Evolutionary conservation across 2,888 invertebrate genomes (phyloP), one percentile per base, ranked within the genome.

Genomic region (Camptogramma bilineatum): DNA sequence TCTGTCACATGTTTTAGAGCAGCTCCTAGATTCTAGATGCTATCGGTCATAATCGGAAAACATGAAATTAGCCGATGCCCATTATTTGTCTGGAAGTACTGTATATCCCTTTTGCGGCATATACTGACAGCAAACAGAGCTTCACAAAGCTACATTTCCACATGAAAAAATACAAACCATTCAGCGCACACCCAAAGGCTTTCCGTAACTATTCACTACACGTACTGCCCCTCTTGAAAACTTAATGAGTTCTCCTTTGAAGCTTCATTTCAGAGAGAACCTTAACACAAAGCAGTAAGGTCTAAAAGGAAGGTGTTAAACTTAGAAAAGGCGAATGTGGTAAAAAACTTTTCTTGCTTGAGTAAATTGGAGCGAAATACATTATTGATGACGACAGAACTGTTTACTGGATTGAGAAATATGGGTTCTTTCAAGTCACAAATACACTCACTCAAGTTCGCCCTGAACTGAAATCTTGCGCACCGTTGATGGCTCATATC

Each of bases 161-260:
- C 46, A 47, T 18, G 17, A 47, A 47, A 47, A 18, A 16, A 46
- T 2, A 7, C 44, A 18, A 3, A 10, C 13, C 21, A 60, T 53
- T 28, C 47, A 47, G 46, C 9, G 18, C 50, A 50, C 28, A n/a
- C 13, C 28, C 9, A 46, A 51, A 57, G 34, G 50, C 47, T 55
- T 47, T 52, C 17, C 46, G 48, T 19, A 34, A 53, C 46, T 13
- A 58, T 68, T 66, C 63, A 48, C 13, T 55, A 52, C 66, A 64
- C 62, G 66, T 65, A 56, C 62, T 13, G 61, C 55, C 16, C 31
- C 66, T 50, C 54, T 62, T 71, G 63, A 68, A 72, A 69, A 58
- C 60, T 57, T 69, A 68, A 73, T 60, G 69, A 73, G 62, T 31
- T 62, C 34, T 48, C 64, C 67, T 72, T 66, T 72, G 66, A 64